Evolutionary conservation across 2,888 invertebrate genomes (phyloP), one percentile per base, ranked within the genome.

Genomic region (Tenthredo mesomela): DNA sequence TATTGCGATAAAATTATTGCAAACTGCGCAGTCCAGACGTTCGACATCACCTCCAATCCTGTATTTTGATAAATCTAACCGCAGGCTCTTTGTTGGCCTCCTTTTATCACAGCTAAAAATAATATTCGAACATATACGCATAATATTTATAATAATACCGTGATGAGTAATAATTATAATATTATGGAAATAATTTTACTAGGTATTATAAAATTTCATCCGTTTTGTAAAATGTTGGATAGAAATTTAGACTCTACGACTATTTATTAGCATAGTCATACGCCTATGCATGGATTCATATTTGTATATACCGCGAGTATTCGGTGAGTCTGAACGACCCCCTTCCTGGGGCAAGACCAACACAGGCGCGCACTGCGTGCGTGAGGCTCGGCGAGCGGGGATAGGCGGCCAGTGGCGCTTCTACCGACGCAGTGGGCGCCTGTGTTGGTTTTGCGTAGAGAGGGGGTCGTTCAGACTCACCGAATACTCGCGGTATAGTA

Each of bases 21-120:
- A 89, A 12, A 85, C 12, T 37, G 65, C 58, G 86, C 90, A 90
- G 85, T 90, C 87, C 75, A 89, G 47, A 15, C 90, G 88, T 18
- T 65, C n/a, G 50, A 89, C 85, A 4, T 89, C 82, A 10, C 87
- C 87, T 7, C 82, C 65, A 82, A 90, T 88, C 33, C 86, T 86
- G 25, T 86, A 87, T 40, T 54, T 21, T 61, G 86, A 77, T 40
- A 88, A 65, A 84, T 90, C 84, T 61, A 90, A 85, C 40, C 67
- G 25, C 29, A 10, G 40, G 18, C 47, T 58, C 10, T 67, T 70
- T 9, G 67, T 82, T 37, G 47, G 33, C 43, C 86, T 85, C 84
- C 25, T 84, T 12, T 87, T 84, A 67, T 47, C 61, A 84, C 88
- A 88, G 84, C 88, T 88, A 50, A 67, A 82, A 82, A 82, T 58